phyloP scores from a whole-genome alignment of 2,113 vertebrate genomes.

The Carollia perspicillata region DNA sequence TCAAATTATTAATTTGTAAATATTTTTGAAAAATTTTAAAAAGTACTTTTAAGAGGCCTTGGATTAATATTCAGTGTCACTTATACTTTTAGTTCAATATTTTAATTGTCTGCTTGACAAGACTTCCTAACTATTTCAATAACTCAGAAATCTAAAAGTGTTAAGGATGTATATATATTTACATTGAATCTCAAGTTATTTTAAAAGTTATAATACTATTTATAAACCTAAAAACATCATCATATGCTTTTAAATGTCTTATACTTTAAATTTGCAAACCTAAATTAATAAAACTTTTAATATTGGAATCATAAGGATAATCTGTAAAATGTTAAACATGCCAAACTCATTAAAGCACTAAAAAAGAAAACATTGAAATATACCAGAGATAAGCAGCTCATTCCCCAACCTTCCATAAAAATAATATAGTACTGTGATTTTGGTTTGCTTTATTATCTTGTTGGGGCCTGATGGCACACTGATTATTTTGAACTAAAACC shows the following conservation, averaged over 20 bases:
- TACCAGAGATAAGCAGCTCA: not conserved
- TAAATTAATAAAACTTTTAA: not conserved
- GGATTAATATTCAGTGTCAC: not conserved
- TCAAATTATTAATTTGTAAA: not conserved
- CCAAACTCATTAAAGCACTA: not conserved
- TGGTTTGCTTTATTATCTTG: not conserved
- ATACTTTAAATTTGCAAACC: not conserved
- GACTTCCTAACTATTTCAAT: not conserved
- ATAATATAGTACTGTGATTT: not conserved
- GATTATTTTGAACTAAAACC: not conserved
- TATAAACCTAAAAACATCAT: not conserved
- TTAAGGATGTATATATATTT: not conserved
- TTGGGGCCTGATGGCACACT: not conserved
- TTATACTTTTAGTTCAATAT: not conserved
- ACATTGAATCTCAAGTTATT: not conserved
- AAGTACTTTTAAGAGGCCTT: not conserved
- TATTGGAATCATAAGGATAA: not conserved
- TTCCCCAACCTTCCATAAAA: not conserved
- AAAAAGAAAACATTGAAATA: not conserved
- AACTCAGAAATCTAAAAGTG: not conserved
- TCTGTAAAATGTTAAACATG: not conserved
- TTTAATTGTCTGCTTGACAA: not conserved
- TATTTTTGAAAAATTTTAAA: not conserved
- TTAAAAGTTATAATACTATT: not conserved
- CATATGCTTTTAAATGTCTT: not conserved